These are phyloP conservation scores for Allobates femoralis DNA, from an alignment of 2,797 vertebrate genomes.

Conservation along the genomic window DNA sequence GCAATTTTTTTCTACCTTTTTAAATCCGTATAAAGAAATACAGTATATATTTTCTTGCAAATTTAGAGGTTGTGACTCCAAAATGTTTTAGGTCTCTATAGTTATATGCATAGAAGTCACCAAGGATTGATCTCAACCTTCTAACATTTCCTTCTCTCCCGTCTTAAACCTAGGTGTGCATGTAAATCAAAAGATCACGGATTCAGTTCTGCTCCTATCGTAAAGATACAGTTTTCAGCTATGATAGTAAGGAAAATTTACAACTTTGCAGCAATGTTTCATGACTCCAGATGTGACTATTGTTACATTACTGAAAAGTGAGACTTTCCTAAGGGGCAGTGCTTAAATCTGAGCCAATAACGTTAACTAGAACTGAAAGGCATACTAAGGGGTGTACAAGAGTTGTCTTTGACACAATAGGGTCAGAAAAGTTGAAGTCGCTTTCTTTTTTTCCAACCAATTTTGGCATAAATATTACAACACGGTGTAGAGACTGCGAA, in stretches of 20 bases:
- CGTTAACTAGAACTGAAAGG: conserved; percentile 71
- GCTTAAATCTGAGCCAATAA: conserved; percentile 74
- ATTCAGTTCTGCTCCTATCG: background rate
- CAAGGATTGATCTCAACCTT: too few species aligned
- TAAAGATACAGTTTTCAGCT: background rate
- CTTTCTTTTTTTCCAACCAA: conserved; percentile 73
- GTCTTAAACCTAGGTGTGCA: background rate
- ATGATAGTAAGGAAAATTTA: conserved; percentile 4
- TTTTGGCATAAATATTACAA: conserved; percentile 76
- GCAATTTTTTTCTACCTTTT: too few species aligned
- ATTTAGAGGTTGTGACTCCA: too few species aligned
- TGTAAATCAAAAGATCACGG: background rate
- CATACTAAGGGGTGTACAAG: conserved; percentile 69
- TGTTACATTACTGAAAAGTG: conserved; percentile 64
- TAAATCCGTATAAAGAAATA: too few species aligned
- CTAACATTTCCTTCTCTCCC: background rate
- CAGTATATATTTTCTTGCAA: too few species aligned
- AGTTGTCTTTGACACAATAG: conserved; percentile 78
- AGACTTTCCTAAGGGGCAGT: conserved; percentile 72
- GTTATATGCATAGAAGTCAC: too few species aligned
- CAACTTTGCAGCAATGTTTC: background rate
- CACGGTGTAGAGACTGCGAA: conserved; percentile 71
- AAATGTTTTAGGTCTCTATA: too few species aligned
- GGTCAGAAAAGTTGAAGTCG: conserved; percentile 78
- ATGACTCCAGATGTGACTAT: conserved; percentile 68